Evolutionary conservation across 2,113 vertebrate genomes (phyloP).

Genomic region (Corynorhinus townsendii): DNA sequence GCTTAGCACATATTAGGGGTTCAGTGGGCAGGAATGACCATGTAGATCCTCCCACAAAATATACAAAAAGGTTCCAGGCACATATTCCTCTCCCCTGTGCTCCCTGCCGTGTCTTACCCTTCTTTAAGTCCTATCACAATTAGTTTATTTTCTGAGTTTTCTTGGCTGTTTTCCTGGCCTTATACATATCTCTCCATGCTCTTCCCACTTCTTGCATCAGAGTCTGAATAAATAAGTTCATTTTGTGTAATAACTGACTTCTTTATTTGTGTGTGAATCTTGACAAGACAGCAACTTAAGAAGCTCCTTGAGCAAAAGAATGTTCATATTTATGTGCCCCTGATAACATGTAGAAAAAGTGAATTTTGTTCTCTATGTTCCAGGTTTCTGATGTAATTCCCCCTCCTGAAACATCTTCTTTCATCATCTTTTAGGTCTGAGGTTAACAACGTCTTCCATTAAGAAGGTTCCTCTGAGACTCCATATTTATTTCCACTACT

Average conservation of each 20-base stretch:
- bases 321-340: not conserved
- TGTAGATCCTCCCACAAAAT: not conserved
- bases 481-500: not conserved
- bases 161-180: not conserved
- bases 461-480: not conserved
- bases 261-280: not conserved
- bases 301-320: not conserved
- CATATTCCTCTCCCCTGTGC: not conserved
- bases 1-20: not conserved
- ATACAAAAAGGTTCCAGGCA: not conserved
- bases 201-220: not conserved
- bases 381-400: not conserved
- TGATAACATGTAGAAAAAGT: not conserved
- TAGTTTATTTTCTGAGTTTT: not conserved
- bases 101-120: not conserved
- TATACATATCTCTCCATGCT: not conserved
- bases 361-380: not conserved
- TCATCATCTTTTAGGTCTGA: not conserved
- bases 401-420: not conserved
- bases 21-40: not conserved
- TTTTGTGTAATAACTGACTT: not conserved
- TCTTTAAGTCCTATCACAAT: not conserved
- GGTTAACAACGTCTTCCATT: not conserved
- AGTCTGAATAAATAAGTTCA: not conserved
- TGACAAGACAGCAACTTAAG: not conserved